phyloP scores from a whole-genome alignment of 2,797 vertebrate species.

The Labroides dimidiatus region DNA sequence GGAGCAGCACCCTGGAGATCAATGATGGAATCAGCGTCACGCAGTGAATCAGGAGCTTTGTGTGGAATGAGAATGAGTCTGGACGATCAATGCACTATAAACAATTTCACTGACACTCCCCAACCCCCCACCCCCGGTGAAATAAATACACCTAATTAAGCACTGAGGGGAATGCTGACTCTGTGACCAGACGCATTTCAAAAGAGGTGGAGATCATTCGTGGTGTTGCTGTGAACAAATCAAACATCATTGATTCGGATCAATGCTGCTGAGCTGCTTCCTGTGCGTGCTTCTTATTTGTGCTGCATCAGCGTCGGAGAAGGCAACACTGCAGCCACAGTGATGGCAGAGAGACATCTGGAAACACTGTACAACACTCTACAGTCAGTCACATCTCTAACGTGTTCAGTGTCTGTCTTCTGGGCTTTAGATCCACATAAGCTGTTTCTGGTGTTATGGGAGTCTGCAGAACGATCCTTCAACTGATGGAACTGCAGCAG shows the following conservation, averaged over 20 bases:
- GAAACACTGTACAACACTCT: not conserved
- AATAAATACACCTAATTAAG: constrained; percentile 71
- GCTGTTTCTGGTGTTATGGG: too few species aligned
- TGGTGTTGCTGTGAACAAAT: constrained; percentile 31
- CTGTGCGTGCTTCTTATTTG: not conserved
- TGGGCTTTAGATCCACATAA: too few species aligned
- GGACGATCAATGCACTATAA: constrained; percentile 69
- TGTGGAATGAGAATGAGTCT: constrained; percentile 62
- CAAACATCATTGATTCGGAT: constrained; percentile 36
- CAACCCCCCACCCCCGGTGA: constrained; percentile 12
- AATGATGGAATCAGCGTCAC: constrained; percentile 46
- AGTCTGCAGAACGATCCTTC: too few species aligned
- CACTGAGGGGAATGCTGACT: constrained; percentile 53
- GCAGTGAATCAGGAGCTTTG: constrained; percentile 18
- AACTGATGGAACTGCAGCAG: too few species aligned
- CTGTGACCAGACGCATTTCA: constrained; percentile 31
- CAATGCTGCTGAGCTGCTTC: constrained; percentile 17
- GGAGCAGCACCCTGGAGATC: constrained; percentile 54
- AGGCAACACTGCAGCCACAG: not conserved
- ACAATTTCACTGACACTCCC: constrained; percentile 57
- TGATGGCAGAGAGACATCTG: constrained; percentile 9
- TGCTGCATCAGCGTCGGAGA: constrained; percentile 13
- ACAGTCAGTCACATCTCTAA: constrained; percentile 1
- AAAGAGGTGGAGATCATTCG: constrained; percentile 38
- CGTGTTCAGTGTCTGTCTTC: too few species aligned